These are phyloP conservation scores for Bergia sp. DNA, from an alignment of 92 coral and sea anemone genomes.

Conservation along the genomic window DNA sequence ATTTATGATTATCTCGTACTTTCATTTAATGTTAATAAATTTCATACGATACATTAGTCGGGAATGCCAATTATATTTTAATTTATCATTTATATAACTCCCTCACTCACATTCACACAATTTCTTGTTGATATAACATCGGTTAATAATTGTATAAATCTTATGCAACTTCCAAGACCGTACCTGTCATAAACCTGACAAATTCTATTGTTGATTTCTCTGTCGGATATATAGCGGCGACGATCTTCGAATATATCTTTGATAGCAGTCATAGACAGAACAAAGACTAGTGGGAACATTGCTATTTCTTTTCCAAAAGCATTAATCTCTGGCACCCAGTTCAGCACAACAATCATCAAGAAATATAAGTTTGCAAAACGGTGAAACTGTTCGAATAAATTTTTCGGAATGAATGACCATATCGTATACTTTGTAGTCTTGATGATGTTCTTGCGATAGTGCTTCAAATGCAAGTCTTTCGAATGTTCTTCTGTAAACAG, in stretches of 20 bases:
- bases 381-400: constrained; percentile 98
- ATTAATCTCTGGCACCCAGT: constrained; percentile 95
- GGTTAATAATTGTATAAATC: background rate
- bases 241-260: constrained; percentile 97
- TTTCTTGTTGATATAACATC: background rate
- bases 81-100: no score
- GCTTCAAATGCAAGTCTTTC: constrained; percentile 62
- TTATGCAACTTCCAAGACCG: background rate
- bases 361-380: constrained; percentile 98
- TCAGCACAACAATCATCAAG: constrained; percentile 82
- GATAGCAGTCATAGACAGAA: constrained; percentile 88
- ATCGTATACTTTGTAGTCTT: constrained; percentile 96
- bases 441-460: constrained; percentile 77
- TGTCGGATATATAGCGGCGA: constrained; percentile 90
- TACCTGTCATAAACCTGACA: constrained; percentile 90
- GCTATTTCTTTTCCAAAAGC: constrained; percentile 97
- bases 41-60: no score
- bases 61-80: no score
- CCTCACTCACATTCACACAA: background rate
- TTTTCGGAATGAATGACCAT: constrained; percentile 96
- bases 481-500: constrained; percentile 63
- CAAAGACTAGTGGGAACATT: constrained; percentile 89
- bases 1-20: no score
- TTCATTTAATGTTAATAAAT: no score
- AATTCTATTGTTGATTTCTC: constrained; percentile 80